Evolutionary conservation across 2,888 invertebrate genomes (phyloP), one percentile per base, ranked within the genome.

Genomic region (Melieria crassipennis): DNA sequence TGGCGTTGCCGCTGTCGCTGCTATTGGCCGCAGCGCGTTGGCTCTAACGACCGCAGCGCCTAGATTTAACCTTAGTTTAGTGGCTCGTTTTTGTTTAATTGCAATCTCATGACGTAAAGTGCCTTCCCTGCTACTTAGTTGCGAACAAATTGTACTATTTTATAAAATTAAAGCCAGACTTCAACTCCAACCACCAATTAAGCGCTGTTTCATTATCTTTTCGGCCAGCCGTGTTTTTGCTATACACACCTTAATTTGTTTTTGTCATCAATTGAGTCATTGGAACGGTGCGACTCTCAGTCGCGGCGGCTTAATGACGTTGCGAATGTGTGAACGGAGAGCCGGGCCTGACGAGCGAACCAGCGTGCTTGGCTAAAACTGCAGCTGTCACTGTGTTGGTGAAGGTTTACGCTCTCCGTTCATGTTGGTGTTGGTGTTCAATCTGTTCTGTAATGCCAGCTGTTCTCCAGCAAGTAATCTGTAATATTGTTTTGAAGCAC

Each of bases 191-290:
- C 7, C 47, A 47, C 3, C 16, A 47, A 52, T n/a, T 30, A 9
- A 5, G 9, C 1, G 9, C 45, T 13, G 42, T 13, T 61, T 11
- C 4, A 7, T 64, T 50, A 9, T 57, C 64, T 50, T 42, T 50
- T n/a, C 52, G 4, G n/a, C 43, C 55, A 46, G 11, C 30, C 7
- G 5, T 47, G 7, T 5, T 45, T 46, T 62, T 9, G 43, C 30
- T 48, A 43, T 45, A 64, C 70, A 64, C 70, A 45, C 70, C 65
- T 65, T 58, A 64, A 60, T 64, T 65, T 52, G 43, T 43, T 57
- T 55, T 47, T 42, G 43, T 57, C 47, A 57, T 48, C 47, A 52
- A 52, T 11, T 13, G 13, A 7, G 11, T 52, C 13, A n/a, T 7
- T 9, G 52, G 11, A 30, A 30, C 30, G 30, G 30, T 30, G 2